These are phyloP conservation scores for Micoletzkya japonica DNA, from an alignment of 2,888 invertebrate species.

Conservation along the genomic window DNA sequence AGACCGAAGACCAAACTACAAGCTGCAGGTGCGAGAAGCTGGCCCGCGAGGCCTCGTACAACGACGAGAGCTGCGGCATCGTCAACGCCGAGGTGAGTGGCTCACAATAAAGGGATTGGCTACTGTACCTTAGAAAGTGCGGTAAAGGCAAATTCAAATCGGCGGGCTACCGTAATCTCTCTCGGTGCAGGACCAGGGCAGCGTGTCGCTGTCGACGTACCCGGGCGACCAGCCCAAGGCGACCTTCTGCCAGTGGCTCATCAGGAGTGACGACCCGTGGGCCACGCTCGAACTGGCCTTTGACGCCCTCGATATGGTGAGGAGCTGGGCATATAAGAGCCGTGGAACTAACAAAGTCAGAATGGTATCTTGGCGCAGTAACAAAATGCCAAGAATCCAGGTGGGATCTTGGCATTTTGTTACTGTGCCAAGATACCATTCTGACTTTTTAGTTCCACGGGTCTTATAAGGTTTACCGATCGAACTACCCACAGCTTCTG, in stretches of 20 bases:
- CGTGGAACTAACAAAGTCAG: no score
- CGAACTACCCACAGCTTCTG: no score
- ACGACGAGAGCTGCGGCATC: conserved; percentile 41
- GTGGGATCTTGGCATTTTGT: background rate
- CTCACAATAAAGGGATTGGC: background rate
- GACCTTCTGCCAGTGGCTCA: conserved; percentile 53
- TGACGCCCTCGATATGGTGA: conserved; percentile 26
- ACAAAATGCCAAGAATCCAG: no score
- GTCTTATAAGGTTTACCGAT: no score
- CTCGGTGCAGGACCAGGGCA: conserved; percentile 16
- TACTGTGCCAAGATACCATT: background rate
- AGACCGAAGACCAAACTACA: background rate
- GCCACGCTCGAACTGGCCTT: conserved; percentile 22
- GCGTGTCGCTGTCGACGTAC: conserved; percentile 34
- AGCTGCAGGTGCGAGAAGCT: conserved; percentile 36
- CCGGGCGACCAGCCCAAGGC: conserved; percentile 33
- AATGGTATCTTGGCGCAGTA: no score
- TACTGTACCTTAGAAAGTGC: background rate
- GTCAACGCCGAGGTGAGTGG: conserved; percentile 31
- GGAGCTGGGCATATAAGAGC: background rate
- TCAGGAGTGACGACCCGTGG: conserved; percentile 39
- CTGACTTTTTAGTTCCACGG: no score
- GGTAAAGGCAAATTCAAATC: background rate
- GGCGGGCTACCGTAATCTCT: background rate
- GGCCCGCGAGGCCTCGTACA: conserved; percentile 31